Evolutionary conservation across 2,797 vertebrate genomes (phyloP), one percentile per base, ranked within the genome.

Genomic region (Sarcoramphus papa): DNA sequence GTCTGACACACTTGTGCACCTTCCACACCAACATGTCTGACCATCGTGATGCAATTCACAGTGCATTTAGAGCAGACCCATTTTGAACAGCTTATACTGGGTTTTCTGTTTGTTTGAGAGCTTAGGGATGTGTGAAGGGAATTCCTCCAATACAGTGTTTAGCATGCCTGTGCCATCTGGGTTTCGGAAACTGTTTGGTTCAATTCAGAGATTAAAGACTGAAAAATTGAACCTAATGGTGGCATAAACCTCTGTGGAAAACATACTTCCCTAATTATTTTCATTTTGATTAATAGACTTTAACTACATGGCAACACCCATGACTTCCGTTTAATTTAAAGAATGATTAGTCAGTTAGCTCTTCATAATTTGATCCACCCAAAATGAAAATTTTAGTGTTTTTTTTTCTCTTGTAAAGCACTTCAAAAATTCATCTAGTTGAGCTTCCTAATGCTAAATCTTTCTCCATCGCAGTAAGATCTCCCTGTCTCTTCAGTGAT

Each of bases 141-240:
- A 91, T 84, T 40, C 76, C 69, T 59, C 13, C 76, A 59, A 17
- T 51, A 20, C 23, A 2, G 43, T 21, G 53, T 64, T 97, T 65
- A 56, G 68, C 85, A 2, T n/a, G 54, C 77, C 50, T 70, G 23
- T 74, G 50, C 95, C 97, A 94, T 95, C 92, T 96, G 97, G 82
- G 65, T 75, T 96, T 97, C 94, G 63, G 69, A 81, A 69, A 90
- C 80, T n/a, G 63, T 85, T 97, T 95, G 93, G 89, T 95, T 97
- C 96, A 92, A 97, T 96, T 97, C 92, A 88, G 94, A 97, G 96
- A 79, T 95, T 97, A 96, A 98, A 97, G 93, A 94, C 53, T 95
- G 97, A 96, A 95, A 97, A 97, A 96, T 95, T 95, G 92, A 88
- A 93, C 88, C 93, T 97, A 96, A 96, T 95, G 91, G 88, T 95